A percentile compares a stretch with the other conserved stretches of the same genome.
Conservation (phyloP, 2,888 invertebrate species). For the Zygothrica quintamaculata region DNA sequence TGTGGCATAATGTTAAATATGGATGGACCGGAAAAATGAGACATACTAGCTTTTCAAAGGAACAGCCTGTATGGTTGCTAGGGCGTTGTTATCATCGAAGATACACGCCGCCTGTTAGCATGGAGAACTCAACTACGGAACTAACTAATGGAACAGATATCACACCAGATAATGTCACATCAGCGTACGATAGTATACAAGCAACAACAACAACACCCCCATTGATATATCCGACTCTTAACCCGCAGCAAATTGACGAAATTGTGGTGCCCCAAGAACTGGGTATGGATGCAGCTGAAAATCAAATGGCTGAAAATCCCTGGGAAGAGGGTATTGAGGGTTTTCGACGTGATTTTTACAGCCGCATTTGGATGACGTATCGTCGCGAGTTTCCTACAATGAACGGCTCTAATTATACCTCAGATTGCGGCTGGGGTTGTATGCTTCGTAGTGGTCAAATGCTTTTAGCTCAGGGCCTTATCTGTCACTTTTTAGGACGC, state of each 20-base stretch:
- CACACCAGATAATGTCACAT: constrained; percentile 67
- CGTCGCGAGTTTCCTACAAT: constrained; percentile 93
- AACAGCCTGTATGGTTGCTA: constrained; percentile 94
- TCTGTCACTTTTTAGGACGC: constrained; percentile 93
- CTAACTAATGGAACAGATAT: constrained; percentile 57
- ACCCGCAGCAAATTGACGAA: constrained; percentile 81
- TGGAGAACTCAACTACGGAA: constrained; percentile 84
- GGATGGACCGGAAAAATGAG: constrained; percentile 93
- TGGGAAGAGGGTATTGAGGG: constrained; percentile 89
- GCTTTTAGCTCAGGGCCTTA: constrained; percentile 94
- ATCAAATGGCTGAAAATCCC: constrained; percentile 82
- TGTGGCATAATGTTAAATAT: constrained; percentile 97
- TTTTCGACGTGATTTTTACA: constrained; percentile 93
- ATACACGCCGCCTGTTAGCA: constrained; percentile 86
- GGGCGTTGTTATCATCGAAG: constrained; percentile 93
- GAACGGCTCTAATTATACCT: constrained; percentile 91
- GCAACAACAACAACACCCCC: constrained; percentile 38
- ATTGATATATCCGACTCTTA: constrained; percentile 67
- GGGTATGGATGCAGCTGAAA: constrained; percentile 84
- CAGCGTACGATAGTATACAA: constrained; percentile 74
- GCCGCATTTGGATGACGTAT: constrained; percentile 94
- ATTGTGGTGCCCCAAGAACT: constrained; percentile 85
- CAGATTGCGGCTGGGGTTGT: constrained; percentile 98
- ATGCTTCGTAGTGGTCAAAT: constrained; percentile 95
- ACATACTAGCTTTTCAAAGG: constrained; percentile 90